Conservation (phyloP, 2,797 vertebrate species). For the Oceanodroma leucorhoa region DNA sequence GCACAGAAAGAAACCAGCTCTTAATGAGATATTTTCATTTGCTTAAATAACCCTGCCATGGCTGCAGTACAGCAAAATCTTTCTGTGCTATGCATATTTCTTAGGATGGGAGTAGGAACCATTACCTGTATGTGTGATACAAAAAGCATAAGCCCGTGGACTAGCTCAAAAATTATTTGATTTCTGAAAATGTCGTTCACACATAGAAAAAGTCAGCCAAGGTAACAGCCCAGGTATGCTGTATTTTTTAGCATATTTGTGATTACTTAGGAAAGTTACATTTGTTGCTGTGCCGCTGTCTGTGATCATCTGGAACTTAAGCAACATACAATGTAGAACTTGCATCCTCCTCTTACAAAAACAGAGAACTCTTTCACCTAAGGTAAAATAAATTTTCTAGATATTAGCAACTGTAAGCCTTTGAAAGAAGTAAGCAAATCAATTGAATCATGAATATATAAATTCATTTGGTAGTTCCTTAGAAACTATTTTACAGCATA, state of each 20-base stretch:
- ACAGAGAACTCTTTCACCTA: not conserved
- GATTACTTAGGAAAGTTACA: not conserved
- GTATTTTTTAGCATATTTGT: not conserved
- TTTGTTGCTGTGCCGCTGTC: not conserved
- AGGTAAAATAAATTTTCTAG: not conserved
- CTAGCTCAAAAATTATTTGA: not conserved
- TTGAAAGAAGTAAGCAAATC: not conserved
- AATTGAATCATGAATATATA: not conserved
- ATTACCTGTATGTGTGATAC: not conserved
- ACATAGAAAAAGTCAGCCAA: not conserved
- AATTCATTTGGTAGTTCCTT: not conserved
- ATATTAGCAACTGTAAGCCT: not conserved
- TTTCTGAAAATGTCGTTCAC: not conserved
- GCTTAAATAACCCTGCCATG: constrained; percentile 14
- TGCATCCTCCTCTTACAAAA: not conserved
- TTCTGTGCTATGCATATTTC: not conserved
- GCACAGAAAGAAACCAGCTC: constrained; percentile 36
- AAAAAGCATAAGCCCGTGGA: not conserved
- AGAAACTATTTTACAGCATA: not conserved
- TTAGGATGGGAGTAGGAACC: not conserved
- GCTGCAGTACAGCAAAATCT: not conserved
- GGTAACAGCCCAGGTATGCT: not conserved
- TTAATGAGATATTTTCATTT: constrained; percentile 46
- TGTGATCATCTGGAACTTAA: not conserved
- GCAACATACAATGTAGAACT: not conserved